Conservation (phyloP, 1,140 invertebrate genomes). For the Hydropsyche tenuis region DNA sequence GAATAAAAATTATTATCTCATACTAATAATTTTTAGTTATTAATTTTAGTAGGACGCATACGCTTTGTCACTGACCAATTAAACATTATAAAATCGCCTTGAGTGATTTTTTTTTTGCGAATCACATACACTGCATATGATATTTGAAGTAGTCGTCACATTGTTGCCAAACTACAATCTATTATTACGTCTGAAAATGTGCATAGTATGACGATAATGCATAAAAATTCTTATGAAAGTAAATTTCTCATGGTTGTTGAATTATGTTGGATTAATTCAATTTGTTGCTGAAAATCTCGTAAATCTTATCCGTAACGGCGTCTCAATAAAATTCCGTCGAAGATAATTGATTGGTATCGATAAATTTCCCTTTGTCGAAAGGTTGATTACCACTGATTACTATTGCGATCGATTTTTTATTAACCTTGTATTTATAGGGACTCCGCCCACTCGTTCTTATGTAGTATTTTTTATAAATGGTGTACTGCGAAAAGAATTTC, state of each 20-base stretch:
- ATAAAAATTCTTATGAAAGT: not conserved
- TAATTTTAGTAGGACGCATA: not conserved
- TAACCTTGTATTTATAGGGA: not conserved
- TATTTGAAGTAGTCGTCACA: constrained; percentile 4
- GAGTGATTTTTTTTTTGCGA: constrained; percentile 7
- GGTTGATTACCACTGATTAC: not conserved
- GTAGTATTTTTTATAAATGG: not conserved
- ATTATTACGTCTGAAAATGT: not conserved
- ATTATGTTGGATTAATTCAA: no score
- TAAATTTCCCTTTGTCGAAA: not conserved
- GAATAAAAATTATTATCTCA: no score
- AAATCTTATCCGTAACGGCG: no score
- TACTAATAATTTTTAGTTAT: not conserved
- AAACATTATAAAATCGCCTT: not conserved
- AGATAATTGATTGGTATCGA: not conserved
- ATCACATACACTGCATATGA: not conserved
- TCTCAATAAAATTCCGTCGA: no score
- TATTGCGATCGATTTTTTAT: not conserved
- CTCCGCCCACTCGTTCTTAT: not conserved
- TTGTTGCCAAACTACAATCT: constrained; percentile 28
- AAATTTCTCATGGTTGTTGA: not conserved
- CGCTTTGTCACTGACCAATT: constrained; percentile 9
- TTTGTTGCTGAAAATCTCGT: no score
- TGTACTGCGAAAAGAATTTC: no score
- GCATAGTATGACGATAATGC: not conserved